Evolutionary conservation across 1,140 invertebrate species (phyloP).

Genomic region (Macrosteles quadrilineatus): DNA sequence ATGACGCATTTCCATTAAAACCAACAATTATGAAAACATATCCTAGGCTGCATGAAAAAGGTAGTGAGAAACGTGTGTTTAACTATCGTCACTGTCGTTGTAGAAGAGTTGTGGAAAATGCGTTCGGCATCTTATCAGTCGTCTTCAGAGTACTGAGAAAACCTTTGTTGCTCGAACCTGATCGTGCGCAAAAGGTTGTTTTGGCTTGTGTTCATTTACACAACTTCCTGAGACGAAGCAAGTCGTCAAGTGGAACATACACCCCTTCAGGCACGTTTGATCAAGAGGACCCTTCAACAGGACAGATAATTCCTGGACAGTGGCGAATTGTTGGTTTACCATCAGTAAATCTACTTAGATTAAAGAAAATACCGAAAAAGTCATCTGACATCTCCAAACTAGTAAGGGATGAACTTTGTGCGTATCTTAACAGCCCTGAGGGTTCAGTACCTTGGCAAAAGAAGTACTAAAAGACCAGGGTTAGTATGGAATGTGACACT

Average conservation of each 20-base stretch:
- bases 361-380: conserved; percentile 29
- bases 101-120: conserved; percentile 33
- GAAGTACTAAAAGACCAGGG: conserved; percentile 22
- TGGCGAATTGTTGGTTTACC: conserved; percentile 27
- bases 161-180: conserved; percentile 30
- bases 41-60: conserved; percentile 40
- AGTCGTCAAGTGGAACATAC: conserved; percentile 32
- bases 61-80: conserved; percentile 41
- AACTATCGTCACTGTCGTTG: conserved; percentile 28
- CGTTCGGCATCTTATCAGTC: conserved; percentile 31
- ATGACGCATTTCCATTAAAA: conserved; percentile 54
- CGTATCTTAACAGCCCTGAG: conserved; percentile 24
- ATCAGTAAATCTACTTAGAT: conserved; percentile 25
- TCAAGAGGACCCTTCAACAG: conserved; percentile 34
- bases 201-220: conserved; percentile 42
- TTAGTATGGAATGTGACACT: conserved; percentile 3
- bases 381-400: conserved; percentile 22
- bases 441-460: conserved; percentile 33
- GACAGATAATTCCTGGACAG: conserved; percentile 28
- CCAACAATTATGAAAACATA: conserved; percentile 53
- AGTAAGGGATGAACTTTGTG: conserved; percentile 25
- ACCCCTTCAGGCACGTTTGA: conserved; percentile 41
- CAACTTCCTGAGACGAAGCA: conserved; percentile 46
- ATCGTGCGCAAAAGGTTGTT: conserved; percentile 33
- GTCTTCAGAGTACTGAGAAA: conserved; percentile 35